phyloP scores from a whole-genome alignment of 2,113 vertebrate genomes.

The Mirounga angustirostris region DNA sequence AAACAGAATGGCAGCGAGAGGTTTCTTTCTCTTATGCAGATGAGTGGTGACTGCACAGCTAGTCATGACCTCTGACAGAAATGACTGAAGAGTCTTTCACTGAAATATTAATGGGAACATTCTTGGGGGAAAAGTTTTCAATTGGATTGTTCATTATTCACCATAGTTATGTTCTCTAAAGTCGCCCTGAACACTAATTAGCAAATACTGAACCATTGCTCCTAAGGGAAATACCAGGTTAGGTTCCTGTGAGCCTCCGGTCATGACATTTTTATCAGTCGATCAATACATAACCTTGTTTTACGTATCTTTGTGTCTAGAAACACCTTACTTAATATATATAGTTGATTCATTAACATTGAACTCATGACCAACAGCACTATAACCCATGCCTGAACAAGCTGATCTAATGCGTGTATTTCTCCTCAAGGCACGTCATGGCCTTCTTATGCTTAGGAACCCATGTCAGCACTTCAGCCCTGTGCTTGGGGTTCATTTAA shows the following conservation, averaged over 20 bases:
- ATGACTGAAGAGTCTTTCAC: not conserved
- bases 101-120: not conserved
- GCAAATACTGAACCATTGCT: not conserved
- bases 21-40: constrained; percentile 60
- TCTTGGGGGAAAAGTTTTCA: accelerated
- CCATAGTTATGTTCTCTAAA: not conserved
- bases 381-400: not conserved
- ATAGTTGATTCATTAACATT: not conserved
- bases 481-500: not conserved
- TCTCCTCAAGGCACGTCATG: not conserved
- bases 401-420: accelerated
- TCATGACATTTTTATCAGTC: not conserved
- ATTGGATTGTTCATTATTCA: not conserved
- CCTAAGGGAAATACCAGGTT: not conserved
- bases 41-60: constrained; percentile 4
- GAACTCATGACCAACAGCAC: not conserved
- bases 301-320: not conserved
- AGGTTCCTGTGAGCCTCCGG: not conserved
- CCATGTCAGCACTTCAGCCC: accelerated
- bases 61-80: constrained; percentile 39
- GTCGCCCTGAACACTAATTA: not conserved
- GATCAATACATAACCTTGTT: not conserved
- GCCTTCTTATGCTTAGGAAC: not conserved
- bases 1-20: constrained; percentile 57
- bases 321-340: not conserved